Evolutionary conservation across 2,888 invertebrate species (phyloP).

Genomic region (Sericinus montela): DNA sequence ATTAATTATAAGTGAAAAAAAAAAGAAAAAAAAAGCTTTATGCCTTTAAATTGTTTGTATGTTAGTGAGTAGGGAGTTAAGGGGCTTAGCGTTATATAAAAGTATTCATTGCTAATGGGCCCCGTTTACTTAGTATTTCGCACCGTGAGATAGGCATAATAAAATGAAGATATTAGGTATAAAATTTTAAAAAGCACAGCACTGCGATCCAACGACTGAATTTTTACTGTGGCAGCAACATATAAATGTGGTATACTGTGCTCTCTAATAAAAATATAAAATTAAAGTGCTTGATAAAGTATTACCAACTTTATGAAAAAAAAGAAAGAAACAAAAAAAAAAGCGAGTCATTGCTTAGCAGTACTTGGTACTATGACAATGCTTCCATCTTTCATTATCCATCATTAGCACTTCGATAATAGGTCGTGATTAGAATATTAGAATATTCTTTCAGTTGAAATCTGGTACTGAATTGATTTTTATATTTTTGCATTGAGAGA

Average conservation of each 20-base stretch:
- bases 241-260: conserved; percentile 14
- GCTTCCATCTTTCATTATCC: conserved; percentile 48
- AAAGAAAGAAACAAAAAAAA: conserved; percentile 44
- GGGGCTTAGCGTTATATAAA: conserved; percentile 56
- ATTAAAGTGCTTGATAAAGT: conserved; percentile 52
- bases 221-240: conserved; percentile 3
- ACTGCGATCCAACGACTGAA: conserved; percentile 17
- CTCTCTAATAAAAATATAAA: conserved; percentile 34
- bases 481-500: conserved; percentile 65
- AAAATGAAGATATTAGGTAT: conserved; percentile 42
- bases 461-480: conserved; percentile 29
- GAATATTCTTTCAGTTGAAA: conserved; percentile 33
- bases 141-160: conserved; percentile 69
- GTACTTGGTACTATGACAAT: conserved; percentile 48
- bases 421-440: conserved; percentile 36
- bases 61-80: conserved; percentile 61
- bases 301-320: conserved; percentile 59
- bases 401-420: conserved; percentile 39
- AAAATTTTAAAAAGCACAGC: conserved; percentile 16
- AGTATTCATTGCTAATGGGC: conserved; percentile 53
- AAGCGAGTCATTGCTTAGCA: conserved; percentile 54
- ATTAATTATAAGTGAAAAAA: conserved; percentile 60
- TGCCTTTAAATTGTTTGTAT: conserved; percentile 76
- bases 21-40: conserved; percentile 68
- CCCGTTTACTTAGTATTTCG: conserved; percentile 55